Evolutionary conservation across 2,888 invertebrate genomes (phyloP).

Genomic region (Hirtodrosophila confusa): DNA sequence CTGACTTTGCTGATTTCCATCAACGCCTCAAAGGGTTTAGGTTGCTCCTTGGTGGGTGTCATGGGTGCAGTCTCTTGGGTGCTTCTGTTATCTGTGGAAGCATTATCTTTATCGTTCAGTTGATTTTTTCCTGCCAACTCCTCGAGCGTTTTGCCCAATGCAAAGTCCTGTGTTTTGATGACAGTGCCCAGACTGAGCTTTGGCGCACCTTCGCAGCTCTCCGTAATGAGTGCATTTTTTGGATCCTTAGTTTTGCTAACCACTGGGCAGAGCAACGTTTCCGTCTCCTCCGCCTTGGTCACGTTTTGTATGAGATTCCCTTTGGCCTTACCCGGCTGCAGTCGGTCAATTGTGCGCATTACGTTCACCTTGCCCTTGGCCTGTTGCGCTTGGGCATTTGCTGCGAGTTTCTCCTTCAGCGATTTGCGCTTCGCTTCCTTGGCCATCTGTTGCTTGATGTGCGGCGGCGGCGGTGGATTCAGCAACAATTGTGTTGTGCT

Average conservation of each 20-base stretch:
- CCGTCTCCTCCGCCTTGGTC: slow-evolving; percentile 87
- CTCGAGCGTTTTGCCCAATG: slow-evolving; percentile 87
- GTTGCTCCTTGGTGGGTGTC: slow-evolving; percentile 39
- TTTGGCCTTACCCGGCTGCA: slow-evolving; percentile 94
- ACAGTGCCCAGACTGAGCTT: slow-evolving; percentile 94
- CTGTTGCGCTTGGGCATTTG: slow-evolving; percentile 84
- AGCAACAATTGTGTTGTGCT: slow-evolving; percentile 81
- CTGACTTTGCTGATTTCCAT: slow-evolving; percentile 65
- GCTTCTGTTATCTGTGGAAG: slow-evolving; percentile 40
- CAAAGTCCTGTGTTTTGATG: slow-evolving; percentile 88
- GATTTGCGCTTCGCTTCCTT: slow-evolving; percentile 84
- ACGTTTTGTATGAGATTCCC: slow-evolving; percentile 92
- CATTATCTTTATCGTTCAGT: slow-evolving; percentile 42
- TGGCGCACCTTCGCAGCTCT: slow-evolving; percentile 89
- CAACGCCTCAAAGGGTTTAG: slow-evolving; percentile 61
- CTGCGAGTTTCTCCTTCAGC: slow-evolving; percentile 83
- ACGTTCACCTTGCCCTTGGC: slow-evolving; percentile 86
- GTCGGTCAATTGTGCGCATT: slow-evolving; percentile 92
- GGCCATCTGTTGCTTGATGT: slow-evolving; percentile 83
- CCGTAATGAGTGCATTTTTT: slow-evolving; percentile 86
- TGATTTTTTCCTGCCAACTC: slow-evolving; percentile 80
- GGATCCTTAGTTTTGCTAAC: slow-evolving; percentile 86
- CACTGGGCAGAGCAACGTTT: slow-evolving; percentile 80
- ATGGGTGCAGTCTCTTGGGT: slow-evolving; percentile 11
- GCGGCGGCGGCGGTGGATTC: slow-evolving; percentile 84